Base-by-base conservation (phyloP, 2,113 vertebrate genomes). In the Chascanopsetta lugubris region DNA sequence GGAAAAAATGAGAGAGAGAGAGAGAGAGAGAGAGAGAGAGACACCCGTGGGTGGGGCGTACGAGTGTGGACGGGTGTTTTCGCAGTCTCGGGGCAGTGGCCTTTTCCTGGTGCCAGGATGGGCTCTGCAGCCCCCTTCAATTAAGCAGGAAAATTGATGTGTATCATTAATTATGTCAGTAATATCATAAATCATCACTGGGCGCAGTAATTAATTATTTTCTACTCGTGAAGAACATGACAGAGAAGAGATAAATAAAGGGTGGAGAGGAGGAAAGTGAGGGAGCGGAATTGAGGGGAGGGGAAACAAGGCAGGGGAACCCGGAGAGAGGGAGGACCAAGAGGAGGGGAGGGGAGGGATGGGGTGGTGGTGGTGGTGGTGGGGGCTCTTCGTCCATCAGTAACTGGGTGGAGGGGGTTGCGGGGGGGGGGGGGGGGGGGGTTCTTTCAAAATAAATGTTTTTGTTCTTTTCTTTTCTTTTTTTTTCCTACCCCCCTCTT, bases 111-210 rank as follows among this genome's bases (percentile, higher is more conserved):
- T 83, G 83, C 85, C 85, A 84, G 81, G 83, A 83, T 77, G 76
- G 87, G 86, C 84, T 80, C 79, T 79, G 80, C 84, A 87, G 89
- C 92, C 89, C 95, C 89, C 87, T 95, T 95, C 94, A 96, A 92
- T 95, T 97, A 95, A 93, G 88, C 91, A 90, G 90, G 92, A 94
- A 96, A 96, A 95, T 94, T 95, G 94, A 96, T 96, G 94, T 93
- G 92, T 94, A 94, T 95, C 94, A 95, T 97, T 97, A 97, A 96
- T 98, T 95, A 97, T 69, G 90, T 95, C 95, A 95, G 92, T 93
- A 92, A 95, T 95, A 95, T 94, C 94, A 95, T 97, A 96, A 95
- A 97, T 97, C 94, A 95, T 93, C 89, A 93, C 87, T 94, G 92
- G 95, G 89, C 91, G 87, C 89, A 92, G 89, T 92, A 95, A 97